Percentiles rank a stretch among this genome's conserved stretches.
Conservation (phyloP, 2,797 vertebrate genomes). For the Semaprochilodus insignis region DNA sequence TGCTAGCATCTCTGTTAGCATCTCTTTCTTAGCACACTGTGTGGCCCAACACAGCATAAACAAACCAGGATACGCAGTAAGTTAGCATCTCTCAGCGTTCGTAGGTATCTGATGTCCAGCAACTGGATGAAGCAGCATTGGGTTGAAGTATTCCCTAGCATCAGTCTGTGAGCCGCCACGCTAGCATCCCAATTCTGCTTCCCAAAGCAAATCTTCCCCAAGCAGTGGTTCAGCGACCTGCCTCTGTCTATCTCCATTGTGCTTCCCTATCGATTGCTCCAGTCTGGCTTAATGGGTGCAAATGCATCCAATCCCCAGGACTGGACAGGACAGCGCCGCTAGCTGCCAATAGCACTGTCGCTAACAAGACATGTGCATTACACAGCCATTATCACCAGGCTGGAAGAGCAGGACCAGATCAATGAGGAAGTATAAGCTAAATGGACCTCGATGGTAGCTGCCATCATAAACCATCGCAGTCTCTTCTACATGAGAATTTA, state of each 20-base stretch:
- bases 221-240: background rate
- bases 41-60: background rate
- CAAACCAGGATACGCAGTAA: background rate
- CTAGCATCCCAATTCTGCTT: conserved; percentile 14
- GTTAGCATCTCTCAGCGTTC: background rate
- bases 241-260: conserved; percentile 29
- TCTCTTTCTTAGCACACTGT: too few species aligned
- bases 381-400: conserved; percentile 36
- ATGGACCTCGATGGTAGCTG: background rate
- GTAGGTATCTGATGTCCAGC: background rate
- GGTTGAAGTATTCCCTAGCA: conserved; percentile 4
- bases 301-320: conserved; percentile 46
- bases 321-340: background rate
- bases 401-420: conserved; percentile 15
- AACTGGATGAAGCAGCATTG: background rate
- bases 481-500: background rate
- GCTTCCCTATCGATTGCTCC: conserved; percentile 47
- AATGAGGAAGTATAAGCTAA: background rate
- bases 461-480: background rate
- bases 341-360: conserved; percentile 24
- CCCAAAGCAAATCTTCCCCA: conserved; percentile 19
- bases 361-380: conserved; percentile 46
- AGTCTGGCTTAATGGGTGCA: conserved; percentile 37
- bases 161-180: background rate
- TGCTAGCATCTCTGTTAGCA: background rate